Evolutionary conservation across 1,140 invertebrate species (phyloP).

Genomic region (Mesaphorura yosii): DNA sequence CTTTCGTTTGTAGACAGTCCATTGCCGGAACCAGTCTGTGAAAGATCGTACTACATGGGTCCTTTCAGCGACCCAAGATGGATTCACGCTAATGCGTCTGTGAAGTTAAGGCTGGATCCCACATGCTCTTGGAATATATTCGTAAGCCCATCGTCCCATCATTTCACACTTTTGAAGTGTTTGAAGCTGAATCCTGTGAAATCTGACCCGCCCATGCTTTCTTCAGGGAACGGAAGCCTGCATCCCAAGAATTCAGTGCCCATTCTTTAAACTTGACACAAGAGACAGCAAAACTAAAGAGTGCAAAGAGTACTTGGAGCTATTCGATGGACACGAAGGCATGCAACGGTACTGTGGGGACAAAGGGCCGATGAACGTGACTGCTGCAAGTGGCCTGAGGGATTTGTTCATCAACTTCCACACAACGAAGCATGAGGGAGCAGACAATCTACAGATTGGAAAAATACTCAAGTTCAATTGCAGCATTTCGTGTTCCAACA

Average conservation of each 20-base stretch:
- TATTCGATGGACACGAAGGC: conserved; percentile 21
- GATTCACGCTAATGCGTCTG: conserved; percentile 1
- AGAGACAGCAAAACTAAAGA: neutral
- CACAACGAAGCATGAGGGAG: neutral
- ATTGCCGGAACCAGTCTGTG: neutral
- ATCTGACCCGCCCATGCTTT: neutral
- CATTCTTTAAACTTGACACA: conserved; percentile 3
- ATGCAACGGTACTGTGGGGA: conserved; percentile 12
- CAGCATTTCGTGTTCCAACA: conserved; percentile 9
- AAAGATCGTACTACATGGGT: conserved; percentile 9
- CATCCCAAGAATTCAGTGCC: conserved; percentile 16
- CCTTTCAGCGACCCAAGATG: conserved; percentile 5
- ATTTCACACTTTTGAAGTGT: neutral
- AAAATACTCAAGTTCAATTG: conserved; percentile 17
- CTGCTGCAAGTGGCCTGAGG: conserved; percentile 11
- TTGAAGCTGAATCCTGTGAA: too few relatives aligned
- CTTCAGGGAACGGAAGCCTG: conserved; percentile 24
- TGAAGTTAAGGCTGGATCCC: neutral
- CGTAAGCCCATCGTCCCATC: neutral
- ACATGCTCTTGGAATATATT: conserved; percentile 12
- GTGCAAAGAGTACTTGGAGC: conserved; percentile 14
- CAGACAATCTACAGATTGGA: neutral
- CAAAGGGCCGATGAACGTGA: conserved; percentile 2
- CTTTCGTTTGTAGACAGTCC: neutral
- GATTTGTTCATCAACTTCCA: conserved; percentile 24